These are phyloP conservation scores for Drosophila triauraria DNA, from an alignment of 1,140 invertebrate species.

Conservation along the genomic window DNA sequence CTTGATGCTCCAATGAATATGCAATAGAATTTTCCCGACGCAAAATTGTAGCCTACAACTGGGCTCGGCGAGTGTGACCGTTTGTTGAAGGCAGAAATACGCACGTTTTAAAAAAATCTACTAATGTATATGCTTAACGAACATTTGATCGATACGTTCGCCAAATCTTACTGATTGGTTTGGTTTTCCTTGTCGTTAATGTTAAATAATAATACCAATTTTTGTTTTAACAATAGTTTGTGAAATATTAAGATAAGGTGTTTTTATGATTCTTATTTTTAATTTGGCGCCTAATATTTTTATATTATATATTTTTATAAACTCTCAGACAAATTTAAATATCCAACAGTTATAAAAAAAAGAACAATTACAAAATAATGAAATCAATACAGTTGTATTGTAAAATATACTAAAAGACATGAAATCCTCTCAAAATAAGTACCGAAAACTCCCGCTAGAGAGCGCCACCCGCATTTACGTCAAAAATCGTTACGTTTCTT, in stretches of 20 bases:
- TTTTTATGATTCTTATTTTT: neutral
- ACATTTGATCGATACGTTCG: neutral
- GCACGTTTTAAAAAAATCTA: neutral
- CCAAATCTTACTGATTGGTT: too few species aligned
- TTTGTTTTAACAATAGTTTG: too few species aligned
- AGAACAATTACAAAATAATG: too few species aligned
- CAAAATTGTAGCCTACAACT: constrained; percentile 22
- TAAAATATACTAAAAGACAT: neutral
- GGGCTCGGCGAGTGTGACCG: constrained; percentile 21
- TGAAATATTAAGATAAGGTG: too few species aligned
- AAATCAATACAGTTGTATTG: too few species aligned
- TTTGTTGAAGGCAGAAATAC: neutral
- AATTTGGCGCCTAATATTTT: neutral
- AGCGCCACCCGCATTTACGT: constrained; percentile 3
- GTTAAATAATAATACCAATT: neutral
- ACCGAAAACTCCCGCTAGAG: neutral
- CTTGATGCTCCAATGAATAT: constrained; percentile 13
- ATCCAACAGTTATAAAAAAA: too few species aligned
- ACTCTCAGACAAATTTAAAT: too few species aligned
- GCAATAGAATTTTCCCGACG: constrained; percentile 28
- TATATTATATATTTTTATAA: too few species aligned
- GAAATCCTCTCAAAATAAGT: neutral
- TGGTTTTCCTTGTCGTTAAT: neutral
- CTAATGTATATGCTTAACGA: neutral
- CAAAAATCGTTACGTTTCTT: too few species aligned